Evolutionary conservation across 1,140 invertebrate genomes (phyloP).

Genomic region (Hermetia illucens): DNA sequence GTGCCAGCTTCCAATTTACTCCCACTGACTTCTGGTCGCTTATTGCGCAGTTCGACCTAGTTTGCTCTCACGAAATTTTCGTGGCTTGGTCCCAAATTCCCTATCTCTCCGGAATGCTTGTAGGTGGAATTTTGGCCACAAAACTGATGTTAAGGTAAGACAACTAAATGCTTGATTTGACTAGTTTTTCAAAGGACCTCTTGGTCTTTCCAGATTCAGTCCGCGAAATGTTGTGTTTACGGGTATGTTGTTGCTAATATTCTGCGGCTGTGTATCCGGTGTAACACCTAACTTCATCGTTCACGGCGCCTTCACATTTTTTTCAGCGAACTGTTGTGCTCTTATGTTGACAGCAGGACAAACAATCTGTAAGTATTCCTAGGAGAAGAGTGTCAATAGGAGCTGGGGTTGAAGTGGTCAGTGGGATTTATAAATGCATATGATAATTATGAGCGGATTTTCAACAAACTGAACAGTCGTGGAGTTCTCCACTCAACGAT

Average conservation of each 20-base stretch:
- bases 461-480: too few relatives aligned
- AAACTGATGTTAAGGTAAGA: slow-evolving; percentile 27
- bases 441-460: too few relatives aligned
- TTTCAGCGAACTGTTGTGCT: slow-evolving; percentile 29
- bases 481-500: too few relatives aligned
- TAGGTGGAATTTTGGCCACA: slow-evolving; percentile 28
- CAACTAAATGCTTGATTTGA: too few relatives aligned
- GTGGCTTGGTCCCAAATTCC: slow-evolving; percentile 31
- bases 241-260: slow-evolving; percentile 25
- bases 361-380: slow-evolving; percentile 30
- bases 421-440: too few relatives aligned
- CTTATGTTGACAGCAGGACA: slow-evolving; percentile 27
- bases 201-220: slow-evolving; percentile 20
- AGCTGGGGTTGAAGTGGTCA: too few relatives aligned
- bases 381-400: too few relatives aligned
- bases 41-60: slow-evolving; percentile 30
- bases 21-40: slow-evolving; percentile 19
- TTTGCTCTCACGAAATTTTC: slow-evolving; percentile 29
- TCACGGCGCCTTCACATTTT: slow-evolving; percentile 27
- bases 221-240: slow-evolving; percentile 27
- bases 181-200: too few relatives aligned
- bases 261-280: slow-evolving; percentile 26
- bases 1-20: neutral
- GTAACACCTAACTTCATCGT: slow-evolving; percentile 25
- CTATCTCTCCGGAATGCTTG: slow-evolving; percentile 31